phyloP scores from a whole-genome alignment of 2,113 vertebrate species.

The Gasterosteus nipponicus region DNA sequence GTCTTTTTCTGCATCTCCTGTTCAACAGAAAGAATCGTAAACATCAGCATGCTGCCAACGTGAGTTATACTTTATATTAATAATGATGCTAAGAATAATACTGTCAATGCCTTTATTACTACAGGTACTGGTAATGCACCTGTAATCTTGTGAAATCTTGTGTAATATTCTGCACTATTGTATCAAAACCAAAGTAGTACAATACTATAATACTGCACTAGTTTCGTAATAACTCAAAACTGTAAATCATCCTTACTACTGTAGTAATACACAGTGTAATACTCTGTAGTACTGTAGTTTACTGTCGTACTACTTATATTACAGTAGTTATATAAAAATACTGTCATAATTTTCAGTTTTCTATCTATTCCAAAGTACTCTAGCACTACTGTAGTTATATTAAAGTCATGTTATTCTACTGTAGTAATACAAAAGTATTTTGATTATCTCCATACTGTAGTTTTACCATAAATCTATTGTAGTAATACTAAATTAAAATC shows the following conservation, averaged over 20 bases:
- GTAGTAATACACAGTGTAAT: too few species aligned
- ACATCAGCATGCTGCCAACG: slow-evolving; percentile 61
- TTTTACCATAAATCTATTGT: too few species aligned
- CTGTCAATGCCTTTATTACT: background rate
- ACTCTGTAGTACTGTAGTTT: too few species aligned
- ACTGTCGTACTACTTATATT: too few species aligned
- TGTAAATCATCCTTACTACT: too few species aligned
- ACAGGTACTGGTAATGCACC: background rate
- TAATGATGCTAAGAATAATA: background rate
- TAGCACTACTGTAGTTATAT: background rate
- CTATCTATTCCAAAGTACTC: too few species aligned
- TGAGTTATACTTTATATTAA: slow-evolving; percentile 49
- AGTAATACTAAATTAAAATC: too few species aligned
- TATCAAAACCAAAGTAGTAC: background rate
- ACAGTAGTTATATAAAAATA: too few species aligned
- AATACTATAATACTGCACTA: background rate
- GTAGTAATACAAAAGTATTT: background rate
- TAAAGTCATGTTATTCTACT: background rate
- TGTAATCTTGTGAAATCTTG: background rate
- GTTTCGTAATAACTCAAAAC: too few species aligned
- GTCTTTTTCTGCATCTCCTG: slow-evolving; percentile 38
- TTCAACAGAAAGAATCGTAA: slow-evolving; percentile 18
- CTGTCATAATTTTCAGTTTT: too few species aligned
- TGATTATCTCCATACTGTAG: too few species aligned
- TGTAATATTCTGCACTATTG: background rate